A percentile compares a stretch with the other conserved stretches of the same genome.
Conservation (phyloP, 2,797 vertebrate genomes). For the Falco cherrug region DNA sequence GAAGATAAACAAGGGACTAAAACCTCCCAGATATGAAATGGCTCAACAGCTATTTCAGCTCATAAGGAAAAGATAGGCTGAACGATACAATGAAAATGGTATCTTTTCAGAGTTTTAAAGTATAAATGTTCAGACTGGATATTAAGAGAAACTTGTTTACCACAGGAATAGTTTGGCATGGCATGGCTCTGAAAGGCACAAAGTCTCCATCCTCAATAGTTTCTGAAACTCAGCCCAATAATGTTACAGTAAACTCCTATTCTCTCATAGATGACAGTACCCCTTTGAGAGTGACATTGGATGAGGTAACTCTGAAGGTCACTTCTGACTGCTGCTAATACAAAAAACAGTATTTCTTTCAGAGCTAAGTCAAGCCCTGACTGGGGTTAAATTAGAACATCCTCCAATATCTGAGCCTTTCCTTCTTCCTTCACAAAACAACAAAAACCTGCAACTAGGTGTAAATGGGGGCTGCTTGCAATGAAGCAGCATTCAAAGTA, state of each 20-base stretch:
- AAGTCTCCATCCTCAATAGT: background rate
- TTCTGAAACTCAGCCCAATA: background rate
- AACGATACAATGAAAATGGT: background rate
- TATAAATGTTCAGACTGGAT: background rate
- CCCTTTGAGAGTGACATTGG: background rate
- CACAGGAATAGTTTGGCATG: background rate
- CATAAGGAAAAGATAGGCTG: background rate
- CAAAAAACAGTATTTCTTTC: background rate
- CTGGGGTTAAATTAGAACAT: background rate
- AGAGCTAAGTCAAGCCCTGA: background rate
- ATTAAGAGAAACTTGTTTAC: background rate
- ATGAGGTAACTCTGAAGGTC: background rate
- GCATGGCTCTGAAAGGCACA: conserved; percentile 27
- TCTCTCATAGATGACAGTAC: background rate
- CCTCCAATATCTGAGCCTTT: background rate
- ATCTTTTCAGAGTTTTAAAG: background rate
- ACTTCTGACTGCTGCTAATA: background rate
- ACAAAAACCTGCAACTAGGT: background rate
- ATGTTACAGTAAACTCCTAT: background rate
- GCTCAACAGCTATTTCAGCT: background rate
- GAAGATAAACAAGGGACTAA: background rate
- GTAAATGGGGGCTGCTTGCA: conserved; percentile 18
- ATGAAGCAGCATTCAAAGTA: conserved; percentile 61
- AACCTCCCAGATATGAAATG: background rate
- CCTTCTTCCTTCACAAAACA: conserved; percentile 40